Evolutionary conservation across 2,113 vertebrate species (phyloP).

Genomic region (Eulacestoma nigropectus): DNA sequence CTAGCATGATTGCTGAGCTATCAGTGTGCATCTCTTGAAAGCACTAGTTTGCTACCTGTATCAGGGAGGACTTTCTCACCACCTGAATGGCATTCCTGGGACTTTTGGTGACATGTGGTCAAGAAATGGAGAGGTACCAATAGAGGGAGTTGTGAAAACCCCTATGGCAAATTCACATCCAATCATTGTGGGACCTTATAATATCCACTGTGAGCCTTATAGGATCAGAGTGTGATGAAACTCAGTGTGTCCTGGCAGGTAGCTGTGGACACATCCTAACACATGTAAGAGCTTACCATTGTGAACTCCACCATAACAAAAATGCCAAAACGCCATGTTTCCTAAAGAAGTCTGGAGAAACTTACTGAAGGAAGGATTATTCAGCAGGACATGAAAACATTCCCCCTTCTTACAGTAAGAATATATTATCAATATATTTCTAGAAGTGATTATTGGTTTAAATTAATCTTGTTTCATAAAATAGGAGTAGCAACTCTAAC

Average conservation of each 20-base stretch:
- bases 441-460: neutral
- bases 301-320: neutral
- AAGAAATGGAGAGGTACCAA: neutral
- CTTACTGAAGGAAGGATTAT: neutral
- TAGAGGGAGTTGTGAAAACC: neutral
- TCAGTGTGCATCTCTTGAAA: neutral
- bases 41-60: neutral
- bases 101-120: neutral
- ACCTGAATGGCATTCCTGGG: neutral
- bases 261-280: neutral
- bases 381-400: neutral
- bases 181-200: neutral
- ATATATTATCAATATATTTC: neutral
- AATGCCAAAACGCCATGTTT: neutral
- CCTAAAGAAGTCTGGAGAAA: neutral
- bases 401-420: neutral
- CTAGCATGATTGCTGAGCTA: neutral
- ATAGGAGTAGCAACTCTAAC: neutral
- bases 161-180: accelerated
- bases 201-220: neutral
- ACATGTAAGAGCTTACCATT: neutral
- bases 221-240: neutral
- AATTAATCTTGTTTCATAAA: slow-evolving; percentile 13
- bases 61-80: neutral
- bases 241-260: neutral